Evolutionary conservation across 2,888 invertebrate genomes (phyloP).

Genomic region (Rhopalosiphum nymphaeae): DNA sequence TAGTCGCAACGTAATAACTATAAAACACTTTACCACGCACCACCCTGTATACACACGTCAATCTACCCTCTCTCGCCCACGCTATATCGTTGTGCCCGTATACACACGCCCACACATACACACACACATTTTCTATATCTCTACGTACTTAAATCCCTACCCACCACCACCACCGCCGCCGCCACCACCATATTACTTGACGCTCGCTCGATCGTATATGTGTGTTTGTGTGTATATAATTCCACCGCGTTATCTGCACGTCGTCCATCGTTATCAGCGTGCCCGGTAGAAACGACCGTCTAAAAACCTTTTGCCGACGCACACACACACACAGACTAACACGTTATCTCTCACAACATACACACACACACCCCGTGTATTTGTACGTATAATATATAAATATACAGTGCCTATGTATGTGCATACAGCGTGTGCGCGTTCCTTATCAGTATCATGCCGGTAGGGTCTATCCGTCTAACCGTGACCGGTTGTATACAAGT

Average conservation of each 20-base stretch:
- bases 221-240: constrained; percentile 12
- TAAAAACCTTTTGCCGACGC: constrained; percentile 52
- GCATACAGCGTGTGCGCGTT: constrained; percentile 13
- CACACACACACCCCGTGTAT: neutral
- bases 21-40: neutral
- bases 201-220: neutral
- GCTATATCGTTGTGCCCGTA: neutral
- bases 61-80: constrained; percentile 26
- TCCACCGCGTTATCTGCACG: constrained; percentile 44
- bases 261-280: constrained; percentile 52
- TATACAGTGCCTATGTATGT: constrained; percentile 8
- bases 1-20: neutral
- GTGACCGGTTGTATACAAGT: constrained; percentile 43
- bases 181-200: neutral
- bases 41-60: constrained; percentile 16
- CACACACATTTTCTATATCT: constrained; percentile 1
- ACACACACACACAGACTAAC: neutral
- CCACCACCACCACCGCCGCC: neutral
- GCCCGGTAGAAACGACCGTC: constrained; percentile 49
- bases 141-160: constrained; percentile 54
- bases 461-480: constrained; percentile 60
- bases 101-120: constrained; percentile 16
- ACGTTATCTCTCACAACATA: constrained; percentile 22
- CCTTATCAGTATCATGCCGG: constrained; percentile 58
- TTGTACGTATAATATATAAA: neutral